Conservation (phyloP, 2,797 vertebrate species). For the Pelodytes ibericus region DNA sequence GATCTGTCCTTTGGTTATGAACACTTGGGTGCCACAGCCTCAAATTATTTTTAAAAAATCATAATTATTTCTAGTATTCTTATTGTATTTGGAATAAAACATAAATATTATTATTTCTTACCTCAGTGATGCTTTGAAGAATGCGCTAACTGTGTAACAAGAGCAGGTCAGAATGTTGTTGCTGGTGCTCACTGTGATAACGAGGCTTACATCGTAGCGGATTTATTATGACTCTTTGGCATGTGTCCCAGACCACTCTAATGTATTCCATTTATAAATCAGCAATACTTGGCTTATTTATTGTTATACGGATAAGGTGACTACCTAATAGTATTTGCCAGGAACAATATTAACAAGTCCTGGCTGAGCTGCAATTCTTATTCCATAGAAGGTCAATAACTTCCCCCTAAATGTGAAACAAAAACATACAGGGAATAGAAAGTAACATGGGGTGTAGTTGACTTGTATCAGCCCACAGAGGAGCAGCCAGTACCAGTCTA, state of each 20-base stretch:
- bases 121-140: background rate
- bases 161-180: background rate
- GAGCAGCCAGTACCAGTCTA: too few relatives aligned
- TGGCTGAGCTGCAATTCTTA: background rate
- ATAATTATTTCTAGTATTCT: too few relatives aligned
- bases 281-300: constrained; percentile 23
- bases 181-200: constrained; percentile 14
- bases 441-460: too few relatives aligned
- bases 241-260: constrained; percentile 29
- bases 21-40: too few relatives aligned
- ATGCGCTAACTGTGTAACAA: background rate
- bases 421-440: too few relatives aligned
- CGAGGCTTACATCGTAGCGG: constrained; percentile 13
- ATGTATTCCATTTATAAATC: constrained; percentile 42
- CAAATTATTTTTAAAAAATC: too few relatives aligned
- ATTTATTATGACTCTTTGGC: constrained; percentile 42
- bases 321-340: constrained; percentile 11
- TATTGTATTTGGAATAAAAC: too few relatives aligned
- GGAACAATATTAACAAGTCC: constrained; percentile 13
- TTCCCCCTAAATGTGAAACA: background rate
- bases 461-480: too few relatives aligned
- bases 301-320: constrained; percentile 26
- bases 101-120: too few relatives aligned
- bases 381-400: background rate
- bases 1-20: too few relatives aligned